phyloP scores from a whole-genome alignment of 2,797 vertebrate species.

The Danio aesculapii region DNA sequence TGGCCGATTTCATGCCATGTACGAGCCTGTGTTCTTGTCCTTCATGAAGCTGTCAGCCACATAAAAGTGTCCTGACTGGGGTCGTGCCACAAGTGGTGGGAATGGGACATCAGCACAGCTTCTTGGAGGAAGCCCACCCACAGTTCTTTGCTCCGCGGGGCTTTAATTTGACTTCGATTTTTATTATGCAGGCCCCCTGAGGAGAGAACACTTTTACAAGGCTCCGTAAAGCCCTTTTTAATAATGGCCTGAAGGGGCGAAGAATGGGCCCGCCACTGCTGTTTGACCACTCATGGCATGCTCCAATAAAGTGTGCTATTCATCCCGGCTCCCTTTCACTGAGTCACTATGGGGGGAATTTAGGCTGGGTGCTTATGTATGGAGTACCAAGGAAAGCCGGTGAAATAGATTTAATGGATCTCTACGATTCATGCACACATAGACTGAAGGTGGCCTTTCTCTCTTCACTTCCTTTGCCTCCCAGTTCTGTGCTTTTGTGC shows the following conservation, averaged over 20 bases:
- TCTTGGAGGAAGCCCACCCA: constrained; percentile 88
- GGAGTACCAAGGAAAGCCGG: constrained; percentile 64
- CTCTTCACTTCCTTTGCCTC: constrained; percentile 55
- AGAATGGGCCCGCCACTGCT: constrained; percentile 70
- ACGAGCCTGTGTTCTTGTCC: constrained; percentile 87
- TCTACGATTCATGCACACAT: constrained; percentile 66
- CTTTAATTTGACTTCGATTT: constrained; percentile 74
- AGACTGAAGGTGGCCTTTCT: constrained; percentile 69
- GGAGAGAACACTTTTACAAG: constrained; percentile 75
- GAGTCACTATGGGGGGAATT: constrained; percentile 65
- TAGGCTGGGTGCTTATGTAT: constrained; percentile 67
- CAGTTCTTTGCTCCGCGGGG: constrained; percentile 71
- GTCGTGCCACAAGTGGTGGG: constrained; percentile 88
- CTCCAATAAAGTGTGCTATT: constrained; percentile 79
- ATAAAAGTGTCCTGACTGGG: constrained; percentile 86
- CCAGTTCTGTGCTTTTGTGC: constrained; percentile 60
- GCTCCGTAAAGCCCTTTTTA: constrained; percentile 67
- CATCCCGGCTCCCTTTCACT: constrained; percentile 73
- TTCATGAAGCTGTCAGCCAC: constrained; percentile 93
- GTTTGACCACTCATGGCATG: constrained; percentile 74
- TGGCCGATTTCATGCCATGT: constrained; percentile 92
- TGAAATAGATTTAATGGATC: constrained; percentile 73
- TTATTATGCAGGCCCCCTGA: constrained; percentile 73
- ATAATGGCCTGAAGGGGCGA: constrained; percentile 71
- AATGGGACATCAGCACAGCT: constrained; percentile 83